phyloP scores from a whole-genome alignment of 1,140 invertebrate species.

The Gryllus bimaculatus region DNA sequence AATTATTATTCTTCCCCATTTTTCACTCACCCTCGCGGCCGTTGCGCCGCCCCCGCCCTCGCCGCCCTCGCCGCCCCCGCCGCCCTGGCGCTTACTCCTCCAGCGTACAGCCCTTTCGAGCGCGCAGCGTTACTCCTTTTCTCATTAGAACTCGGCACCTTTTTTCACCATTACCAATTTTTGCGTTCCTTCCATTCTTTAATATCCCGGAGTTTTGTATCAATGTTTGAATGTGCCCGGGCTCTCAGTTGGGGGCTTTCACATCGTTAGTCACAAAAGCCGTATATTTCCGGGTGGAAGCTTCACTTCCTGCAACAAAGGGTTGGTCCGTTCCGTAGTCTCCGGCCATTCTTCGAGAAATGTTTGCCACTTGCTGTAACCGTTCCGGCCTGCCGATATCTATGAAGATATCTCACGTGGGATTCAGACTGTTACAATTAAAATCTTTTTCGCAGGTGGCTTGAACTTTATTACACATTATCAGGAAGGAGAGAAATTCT shows the following conservation, averaged over 20 bases:
- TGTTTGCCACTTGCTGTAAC: too few species aligned
- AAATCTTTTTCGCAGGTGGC: too few species aligned
- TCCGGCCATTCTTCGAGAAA: too few species aligned
- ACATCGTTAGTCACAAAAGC: slow-evolving; percentile 1
- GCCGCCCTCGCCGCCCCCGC: too few species aligned
- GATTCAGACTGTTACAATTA: too few species aligned
- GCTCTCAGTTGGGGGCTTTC: neutral
- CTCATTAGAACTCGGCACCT: neutral
- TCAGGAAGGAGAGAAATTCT: too few species aligned
- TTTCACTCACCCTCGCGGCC: neutral
- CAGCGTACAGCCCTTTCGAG: neutral
- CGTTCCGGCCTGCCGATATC: too few species aligned
- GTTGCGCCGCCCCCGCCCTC: neutral
- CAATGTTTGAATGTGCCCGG: neutral
- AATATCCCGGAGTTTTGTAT: slow-evolving; percentile 1
- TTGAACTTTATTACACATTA: too few species aligned
- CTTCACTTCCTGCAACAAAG: too few species aligned
- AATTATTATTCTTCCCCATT: neutral
- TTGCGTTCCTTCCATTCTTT: neutral
- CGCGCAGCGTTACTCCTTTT: neutral
- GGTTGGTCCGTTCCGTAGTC: too few species aligned
- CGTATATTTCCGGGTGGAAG: neutral
- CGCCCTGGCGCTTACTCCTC: neutral
- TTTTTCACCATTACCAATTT: neutral
- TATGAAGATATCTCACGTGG: too few species aligned